Evolutionary conservation across 30 jellyfish, hydroid and myxozoan genomes (phyloP).

Genomic region (Clytia hemisphaerica): DNA sequence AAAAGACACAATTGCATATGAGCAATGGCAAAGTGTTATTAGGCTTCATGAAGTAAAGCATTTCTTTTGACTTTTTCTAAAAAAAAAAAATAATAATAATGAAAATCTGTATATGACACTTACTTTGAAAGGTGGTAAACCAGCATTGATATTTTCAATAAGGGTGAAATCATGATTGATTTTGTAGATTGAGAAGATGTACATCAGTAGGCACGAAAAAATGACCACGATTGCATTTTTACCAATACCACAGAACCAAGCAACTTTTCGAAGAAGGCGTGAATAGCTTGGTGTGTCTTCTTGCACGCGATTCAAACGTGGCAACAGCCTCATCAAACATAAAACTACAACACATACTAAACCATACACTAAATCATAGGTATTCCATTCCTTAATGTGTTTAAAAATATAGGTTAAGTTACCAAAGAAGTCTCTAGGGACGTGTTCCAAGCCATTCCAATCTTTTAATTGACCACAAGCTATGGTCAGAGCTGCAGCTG

Average conservation of each 20-base stretch:
- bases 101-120: neutral
- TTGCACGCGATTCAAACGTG: constrained; percentile 21
- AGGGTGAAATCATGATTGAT: constrained; percentile 36
- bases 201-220: constrained; percentile 36
- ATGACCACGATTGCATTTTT: constrained; percentile 67
- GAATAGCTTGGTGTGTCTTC: constrained; percentile 6
- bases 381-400: constrained; percentile 45
- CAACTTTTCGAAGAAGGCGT: constrained; percentile 10
- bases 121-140: constrained; percentile 68
- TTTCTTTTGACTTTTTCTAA: too few relatives aligned
- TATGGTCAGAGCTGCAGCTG: constrained; percentile 84
- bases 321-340: constrained; percentile 31
- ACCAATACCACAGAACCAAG: constrained; percentile 63
- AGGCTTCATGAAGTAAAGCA: neutral
- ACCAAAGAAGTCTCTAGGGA: constrained; percentile 46
- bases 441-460: constrained; percentile 48
- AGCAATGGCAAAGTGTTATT: neutral
- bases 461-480: constrained; percentile 72
- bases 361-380: constrained; percentile 65
- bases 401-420: constrained; percentile 28
- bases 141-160: constrained; percentile 44
- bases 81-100: neutral
- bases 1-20: neutral
- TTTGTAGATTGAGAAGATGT: constrained; percentile 3
- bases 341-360: constrained; percentile 42